Conservation (phyloP, 2,888 invertebrate species). For the Hypolimnas misippus region DNA sequence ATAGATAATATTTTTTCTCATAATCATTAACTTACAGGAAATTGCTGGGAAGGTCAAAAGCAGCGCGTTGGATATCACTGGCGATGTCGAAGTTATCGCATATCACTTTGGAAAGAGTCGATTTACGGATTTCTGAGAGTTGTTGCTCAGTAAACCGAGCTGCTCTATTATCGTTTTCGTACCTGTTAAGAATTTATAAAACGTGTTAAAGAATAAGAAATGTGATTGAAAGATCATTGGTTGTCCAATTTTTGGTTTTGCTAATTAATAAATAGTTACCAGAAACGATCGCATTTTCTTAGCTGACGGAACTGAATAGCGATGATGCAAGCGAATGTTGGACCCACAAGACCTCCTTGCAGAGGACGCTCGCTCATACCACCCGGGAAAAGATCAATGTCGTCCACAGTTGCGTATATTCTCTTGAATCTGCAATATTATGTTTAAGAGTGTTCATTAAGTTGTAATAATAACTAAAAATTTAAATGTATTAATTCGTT, state of each 20-base stretch:
- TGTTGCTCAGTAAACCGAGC: constrained; percentile 93
- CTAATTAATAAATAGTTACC: constrained; percentile 83
- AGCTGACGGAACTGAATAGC: constrained; percentile 96
- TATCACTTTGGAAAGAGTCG: constrained; percentile 91
- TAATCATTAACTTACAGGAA: constrained; percentile 89
- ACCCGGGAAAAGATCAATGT: constrained; percentile 98
- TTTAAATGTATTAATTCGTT: background rate
- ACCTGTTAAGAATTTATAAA: constrained; percentile 76
- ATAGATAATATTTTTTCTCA: no score
- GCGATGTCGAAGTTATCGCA: constrained; percentile 95
- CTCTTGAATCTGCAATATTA: constrained; percentile 85
- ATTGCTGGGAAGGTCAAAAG: constrained; percentile 95
- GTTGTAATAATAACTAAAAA: no score
- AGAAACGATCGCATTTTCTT: constrained; percentile 97
- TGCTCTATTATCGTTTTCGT: constrained; percentile 92
- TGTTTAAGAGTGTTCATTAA: background rate
- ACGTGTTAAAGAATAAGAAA: background rate
- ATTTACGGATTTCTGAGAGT: constrained; percentile 93
- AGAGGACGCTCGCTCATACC: constrained; percentile 95
- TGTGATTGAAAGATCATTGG: no score
- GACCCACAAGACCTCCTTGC: constrained; percentile 96
- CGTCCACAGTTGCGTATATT: constrained; percentile 95
- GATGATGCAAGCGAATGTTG: constrained; percentile 97
- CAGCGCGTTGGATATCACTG: constrained; percentile 93
- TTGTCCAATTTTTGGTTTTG: no score